Base-by-base conservation (phyloP, 2,113 vertebrate species). In the Heterochromis multidens region DNA sequence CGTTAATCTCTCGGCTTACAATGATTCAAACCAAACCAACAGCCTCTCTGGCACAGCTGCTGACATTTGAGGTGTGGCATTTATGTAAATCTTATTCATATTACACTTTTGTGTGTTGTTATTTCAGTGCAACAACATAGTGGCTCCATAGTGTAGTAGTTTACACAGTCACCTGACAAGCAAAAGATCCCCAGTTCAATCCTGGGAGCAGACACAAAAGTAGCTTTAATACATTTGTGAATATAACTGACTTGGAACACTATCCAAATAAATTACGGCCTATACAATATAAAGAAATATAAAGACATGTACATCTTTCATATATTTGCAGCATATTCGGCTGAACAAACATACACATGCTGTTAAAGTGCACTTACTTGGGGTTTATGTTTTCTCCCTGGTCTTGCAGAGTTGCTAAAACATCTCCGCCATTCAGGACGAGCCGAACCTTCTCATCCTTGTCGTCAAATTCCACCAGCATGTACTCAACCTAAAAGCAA, bases 341-440 rank as follows among this genome's bases (percentile, higher is more conserved):
- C 65, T 21, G 9, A 19, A 49, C 3, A 67, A 4, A 25, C 14
- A 19, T 17, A 16, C 11, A 31, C 11, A 14, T 29, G 29, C 85
- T 6, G 29, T 7, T 14, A 23, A 33, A n/a, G 5, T 65, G 76
- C 49, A 96, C 99, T 97, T 95, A 99, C 98, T 99, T 99, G 52
- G 98, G 99, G 87, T 99, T 98, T 84, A 95, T 93, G 33, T 96
- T 98, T 96, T 99, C 99, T 14, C 99, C 99, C 60, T 97, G 97
- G 52, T 97, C 97, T 95, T 99, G 98, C 25, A 99, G 97, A 0
- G 94, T 97, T 59, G 98, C 96, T 93, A 99, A 92, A 94, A 99
- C 95, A 10, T 97, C 96, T 79, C 94, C 96, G 76, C 97, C 97
- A 1, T 95, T 96, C 82, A 99, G 95, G 56, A 95, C 63, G 72